Evolutionary conservation across 2,888 invertebrate genomes (phyloP).

Genomic region (Pedicia rivosa): DNA sequence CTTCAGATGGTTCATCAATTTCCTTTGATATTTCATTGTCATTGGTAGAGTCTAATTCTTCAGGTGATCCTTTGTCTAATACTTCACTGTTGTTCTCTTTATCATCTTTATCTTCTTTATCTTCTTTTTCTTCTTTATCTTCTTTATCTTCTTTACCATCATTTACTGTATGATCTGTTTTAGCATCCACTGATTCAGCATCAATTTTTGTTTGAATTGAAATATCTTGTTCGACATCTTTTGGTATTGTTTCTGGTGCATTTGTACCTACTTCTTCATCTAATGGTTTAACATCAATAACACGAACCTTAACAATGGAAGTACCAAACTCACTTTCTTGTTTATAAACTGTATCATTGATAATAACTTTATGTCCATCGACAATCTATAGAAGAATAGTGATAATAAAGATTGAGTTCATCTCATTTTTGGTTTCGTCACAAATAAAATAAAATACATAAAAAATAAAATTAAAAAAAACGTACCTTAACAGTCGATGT

Average conservation of each 20-base stretch:
- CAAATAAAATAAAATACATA: not conserved
- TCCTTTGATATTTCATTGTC: not conserved
- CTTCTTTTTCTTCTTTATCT: slow-evolving; percentile 22
- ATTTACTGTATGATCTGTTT: not conserved
- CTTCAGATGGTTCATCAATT: too few species aligned
- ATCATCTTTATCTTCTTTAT: slow-evolving; percentile 21
- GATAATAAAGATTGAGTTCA: not conserved
- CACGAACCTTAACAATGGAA: slow-evolving; percentile 31
- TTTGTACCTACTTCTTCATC: slow-evolving; percentile 16
- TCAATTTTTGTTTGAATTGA: too few species aligned
- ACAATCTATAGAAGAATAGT: slow-evolving; percentile 27
- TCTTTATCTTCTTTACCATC: slow-evolving; percentile 12
- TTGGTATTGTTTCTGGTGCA: not conserved
- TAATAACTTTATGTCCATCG: slow-evolving; percentile 36
- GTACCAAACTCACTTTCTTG: slow-evolving; percentile 25
- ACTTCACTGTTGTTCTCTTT: not conserved
- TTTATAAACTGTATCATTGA: slow-evolving; percentile 37
- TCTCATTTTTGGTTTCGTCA: too few species aligned
- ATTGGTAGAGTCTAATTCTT: not conserved
- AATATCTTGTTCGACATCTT: not conserved
- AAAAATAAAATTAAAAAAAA: not conserved
- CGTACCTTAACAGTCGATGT: slow-evolving; percentile 29
- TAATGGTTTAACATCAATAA: slow-evolving; percentile 35
- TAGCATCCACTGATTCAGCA: not conserved
- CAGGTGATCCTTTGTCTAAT: slow-evolving; percentile 1